Evolutionary conservation across 1,140 invertebrate species (phyloP).

Genomic region (Drosophila parvula): DNA sequence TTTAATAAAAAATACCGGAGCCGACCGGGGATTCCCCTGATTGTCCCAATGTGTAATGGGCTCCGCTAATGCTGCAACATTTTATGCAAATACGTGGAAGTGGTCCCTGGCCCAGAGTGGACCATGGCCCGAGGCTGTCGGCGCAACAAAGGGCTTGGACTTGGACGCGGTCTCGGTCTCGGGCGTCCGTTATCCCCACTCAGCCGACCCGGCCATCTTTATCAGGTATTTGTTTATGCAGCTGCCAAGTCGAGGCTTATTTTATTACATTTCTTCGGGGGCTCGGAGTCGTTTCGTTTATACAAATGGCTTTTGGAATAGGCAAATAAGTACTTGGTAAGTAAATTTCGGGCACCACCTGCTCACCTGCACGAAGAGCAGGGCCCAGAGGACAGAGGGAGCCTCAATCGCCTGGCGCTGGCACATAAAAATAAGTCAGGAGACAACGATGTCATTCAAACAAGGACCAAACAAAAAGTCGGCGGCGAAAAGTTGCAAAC

Average conservation of each 20-base stretch:
- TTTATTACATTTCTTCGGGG: conserved; percentile 66
- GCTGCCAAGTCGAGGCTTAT: conserved; percentile 68
- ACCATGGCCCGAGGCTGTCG: background rate
- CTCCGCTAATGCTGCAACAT: conserved; percentile 58
- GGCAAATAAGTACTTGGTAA: conserved; percentile 81
- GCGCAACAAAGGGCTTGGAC: conserved; percentile 15
- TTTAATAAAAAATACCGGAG: conserved; percentile 71
- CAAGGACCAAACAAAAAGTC: conserved; percentile 60
- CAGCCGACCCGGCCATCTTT: conserved; percentile 15
- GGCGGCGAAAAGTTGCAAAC: conserved; percentile 66
- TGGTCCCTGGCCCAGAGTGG: conserved; percentile 21
- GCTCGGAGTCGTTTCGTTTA: conserved; percentile 48
- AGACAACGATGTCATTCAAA: conserved; percentile 73
- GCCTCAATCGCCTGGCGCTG: conserved; percentile 39
- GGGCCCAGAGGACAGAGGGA: background rate
- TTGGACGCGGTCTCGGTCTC: background rate
- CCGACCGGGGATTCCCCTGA: conserved; percentile 14
- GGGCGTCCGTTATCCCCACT: conserved; percentile 7
- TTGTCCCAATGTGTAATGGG: conserved; percentile 55
- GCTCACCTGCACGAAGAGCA: background rate
- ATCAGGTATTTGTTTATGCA: conserved; percentile 80
- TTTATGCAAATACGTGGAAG: conserved; percentile 71
- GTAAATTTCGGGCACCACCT: conserved; percentile 68
- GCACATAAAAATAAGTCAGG: conserved; percentile 73
- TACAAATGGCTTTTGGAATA: conserved; percentile 72